Evolutionary conservation across 1,140 invertebrate species (phyloP).

Genomic region (Magallana gigas): DNA sequence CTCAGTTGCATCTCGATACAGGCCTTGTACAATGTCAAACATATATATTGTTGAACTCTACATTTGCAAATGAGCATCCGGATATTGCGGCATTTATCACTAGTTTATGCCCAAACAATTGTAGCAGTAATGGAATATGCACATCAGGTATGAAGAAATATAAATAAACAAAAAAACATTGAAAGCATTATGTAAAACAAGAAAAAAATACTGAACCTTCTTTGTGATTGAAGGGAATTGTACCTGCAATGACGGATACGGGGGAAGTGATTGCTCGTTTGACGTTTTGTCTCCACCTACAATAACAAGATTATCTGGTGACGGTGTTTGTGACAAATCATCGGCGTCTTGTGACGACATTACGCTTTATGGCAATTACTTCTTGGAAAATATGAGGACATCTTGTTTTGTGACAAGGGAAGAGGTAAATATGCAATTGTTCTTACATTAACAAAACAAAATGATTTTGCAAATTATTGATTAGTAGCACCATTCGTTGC

Average conservation of each 20-base stretch:
- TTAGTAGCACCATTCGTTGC: no score
- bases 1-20: not conserved
- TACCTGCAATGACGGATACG: not conserved
- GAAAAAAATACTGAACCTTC: not conserved
- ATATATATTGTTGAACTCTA: not conserved
- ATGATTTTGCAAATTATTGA: not conserved
- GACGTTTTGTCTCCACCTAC: not conserved
- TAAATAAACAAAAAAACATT: not conserved
- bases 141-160: not conserved
- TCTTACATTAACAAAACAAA: not conserved
- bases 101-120: not conserved
- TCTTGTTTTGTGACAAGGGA: not conserved
- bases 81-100: not conserved
- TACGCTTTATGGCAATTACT: not conserved
- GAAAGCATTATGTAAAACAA: not conserved
- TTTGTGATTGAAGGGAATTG: not conserved
- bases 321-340: not conserved
- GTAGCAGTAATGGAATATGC: not conserved
- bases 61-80: not conserved
- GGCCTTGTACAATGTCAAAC: not conserved
- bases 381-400: not conserved
- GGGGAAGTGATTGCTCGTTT: constrained; percentile 1
- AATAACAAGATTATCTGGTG: not conserved
- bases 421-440: not conserved
- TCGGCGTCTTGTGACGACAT: not conserved